These are phyloP conservation scores for Leptinotarsa juncta DNA, from an alignment of 2,888 invertebrate genomes.

Conservation along the genomic window DNA sequence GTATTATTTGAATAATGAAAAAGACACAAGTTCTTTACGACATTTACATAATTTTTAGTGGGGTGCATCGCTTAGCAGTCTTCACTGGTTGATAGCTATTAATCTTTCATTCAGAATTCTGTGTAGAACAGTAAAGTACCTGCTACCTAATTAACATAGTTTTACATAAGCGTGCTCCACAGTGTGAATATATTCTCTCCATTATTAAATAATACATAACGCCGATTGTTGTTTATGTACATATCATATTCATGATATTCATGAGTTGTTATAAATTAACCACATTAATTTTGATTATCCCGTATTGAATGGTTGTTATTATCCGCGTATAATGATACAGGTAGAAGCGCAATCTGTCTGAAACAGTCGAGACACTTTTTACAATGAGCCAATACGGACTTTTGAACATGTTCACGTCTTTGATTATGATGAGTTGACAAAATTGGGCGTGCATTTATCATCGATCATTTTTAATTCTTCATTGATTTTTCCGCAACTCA, in stretches of 20 bases:
- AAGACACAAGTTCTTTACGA: constrained; percentile 43
- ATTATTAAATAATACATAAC: constrained; percentile 55
- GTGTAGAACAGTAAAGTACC: constrained; percentile 52
- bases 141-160: constrained; percentile 56
- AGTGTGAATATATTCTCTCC: constrained; percentile 56
- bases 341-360: constrained; percentile 13
- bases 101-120: constrained; percentile 50
- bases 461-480: no score
- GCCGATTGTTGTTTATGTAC: constrained; percentile 49
- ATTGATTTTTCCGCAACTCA: no score
- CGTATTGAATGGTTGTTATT: constrained; percentile 18
- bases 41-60: constrained; percentile 49
- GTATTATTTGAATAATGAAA: constrained; percentile 57
- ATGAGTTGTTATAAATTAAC: constrained; percentile 40
- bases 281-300: constrained; percentile 37
- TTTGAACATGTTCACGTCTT: background rate
- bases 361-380: constrained; percentile 15
- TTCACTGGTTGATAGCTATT: constrained; percentile 43
- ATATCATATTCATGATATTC: constrained; percentile 38
- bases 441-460: no score
- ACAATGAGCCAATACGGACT: constrained; percentile 6
- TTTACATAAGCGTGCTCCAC: constrained; percentile 59
- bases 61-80: constrained; percentile 44
- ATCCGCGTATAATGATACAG: constrained; percentile 18
- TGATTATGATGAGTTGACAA: background rate